Conservation (phyloP, 2,113 vertebrate species). For the Oceanodroma tethys region DNA sequence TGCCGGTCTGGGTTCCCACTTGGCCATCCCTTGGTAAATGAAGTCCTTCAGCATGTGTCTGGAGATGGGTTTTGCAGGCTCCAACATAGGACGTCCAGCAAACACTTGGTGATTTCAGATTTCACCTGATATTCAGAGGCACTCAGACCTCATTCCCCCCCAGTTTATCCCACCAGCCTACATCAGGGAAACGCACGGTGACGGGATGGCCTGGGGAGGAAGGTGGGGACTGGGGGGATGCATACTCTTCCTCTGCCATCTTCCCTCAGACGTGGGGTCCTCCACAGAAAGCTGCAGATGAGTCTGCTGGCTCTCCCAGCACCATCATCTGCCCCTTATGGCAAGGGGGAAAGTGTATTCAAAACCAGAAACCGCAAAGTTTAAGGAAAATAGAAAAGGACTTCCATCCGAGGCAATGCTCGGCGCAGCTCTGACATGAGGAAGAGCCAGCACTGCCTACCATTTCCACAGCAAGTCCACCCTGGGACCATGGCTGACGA, state of each 20-base stretch:
- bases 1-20: not conserved
- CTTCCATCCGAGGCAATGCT: fast-evolving
- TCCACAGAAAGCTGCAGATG: not conserved
- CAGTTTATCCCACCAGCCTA: not conserved
- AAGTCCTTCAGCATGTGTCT: not conserved
- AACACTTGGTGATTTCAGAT: not conserved
- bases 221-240: not conserved
- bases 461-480: not conserved
- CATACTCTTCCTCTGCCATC: not conserved
- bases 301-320: not conserved
- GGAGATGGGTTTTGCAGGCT: not conserved
- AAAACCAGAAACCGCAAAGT: not conserved
- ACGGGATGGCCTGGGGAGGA: not conserved
- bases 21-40: not conserved
- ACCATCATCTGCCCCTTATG: fast-evolving
- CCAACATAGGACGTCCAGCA: not conserved
- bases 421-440: not conserved
- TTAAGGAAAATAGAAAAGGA: not conserved
- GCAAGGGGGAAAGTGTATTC: not conserved
- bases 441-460: not conserved
- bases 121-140: not conserved
- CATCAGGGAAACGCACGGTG: not conserved
- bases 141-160: not conserved
- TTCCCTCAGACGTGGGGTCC: fast-evolving
- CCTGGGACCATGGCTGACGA: fast-evolving